Percentiles rank a stretch among this genome's conserved stretches.
Evolutionary conservation across 2,888 invertebrate species (phyloP).

Genomic region (Dicranocentrus wangi): DNA sequence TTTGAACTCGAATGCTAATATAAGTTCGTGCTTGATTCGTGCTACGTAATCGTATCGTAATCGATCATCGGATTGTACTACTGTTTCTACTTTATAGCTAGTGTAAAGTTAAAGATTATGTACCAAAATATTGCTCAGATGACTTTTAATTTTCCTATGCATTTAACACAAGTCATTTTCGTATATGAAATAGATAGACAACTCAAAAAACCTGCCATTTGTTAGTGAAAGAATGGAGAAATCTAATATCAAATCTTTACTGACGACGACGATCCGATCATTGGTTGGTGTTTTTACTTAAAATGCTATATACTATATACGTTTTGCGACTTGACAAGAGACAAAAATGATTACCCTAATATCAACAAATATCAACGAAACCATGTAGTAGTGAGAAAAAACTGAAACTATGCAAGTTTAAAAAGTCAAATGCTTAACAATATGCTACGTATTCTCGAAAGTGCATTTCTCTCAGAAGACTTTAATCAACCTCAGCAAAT

Average conservation of each 20-base stretch:
- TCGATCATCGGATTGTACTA: neutral
- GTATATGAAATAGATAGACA: neutral
- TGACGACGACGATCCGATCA: neutral
- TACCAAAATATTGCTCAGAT: slow-evolving; percentile 25
- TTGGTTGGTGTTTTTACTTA: too few species aligned
- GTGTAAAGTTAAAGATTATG: neutral
- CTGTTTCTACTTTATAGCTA: neutral
- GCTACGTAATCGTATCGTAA: too few species aligned
- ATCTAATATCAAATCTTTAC: neutral
- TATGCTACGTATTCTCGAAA: slow-evolving; percentile 1
- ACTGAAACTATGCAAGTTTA: slow-evolving; percentile 14
- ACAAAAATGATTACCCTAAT: neutral
- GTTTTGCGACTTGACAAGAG: neutral
- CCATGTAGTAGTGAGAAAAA: neutral
- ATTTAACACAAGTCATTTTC: slow-evolving; percentile 16
- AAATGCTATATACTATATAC: too few species aligned
- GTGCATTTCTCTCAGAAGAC: slow-evolving; percentile 9
- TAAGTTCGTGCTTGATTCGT: neutral
- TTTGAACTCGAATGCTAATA: too few species aligned
- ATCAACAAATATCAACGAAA: slow-evolving; percentile 16
- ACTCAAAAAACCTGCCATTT: slow-evolving; percentile 43
- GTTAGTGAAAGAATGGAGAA: neutral
- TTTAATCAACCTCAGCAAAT: neutral
- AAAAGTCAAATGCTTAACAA: slow-evolving; percentile 5
- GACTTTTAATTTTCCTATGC: slow-evolving; percentile 19